Base-by-base conservation (phyloP, 2,113 vertebrate species). In the Corythaixoides concolor region DNA sequence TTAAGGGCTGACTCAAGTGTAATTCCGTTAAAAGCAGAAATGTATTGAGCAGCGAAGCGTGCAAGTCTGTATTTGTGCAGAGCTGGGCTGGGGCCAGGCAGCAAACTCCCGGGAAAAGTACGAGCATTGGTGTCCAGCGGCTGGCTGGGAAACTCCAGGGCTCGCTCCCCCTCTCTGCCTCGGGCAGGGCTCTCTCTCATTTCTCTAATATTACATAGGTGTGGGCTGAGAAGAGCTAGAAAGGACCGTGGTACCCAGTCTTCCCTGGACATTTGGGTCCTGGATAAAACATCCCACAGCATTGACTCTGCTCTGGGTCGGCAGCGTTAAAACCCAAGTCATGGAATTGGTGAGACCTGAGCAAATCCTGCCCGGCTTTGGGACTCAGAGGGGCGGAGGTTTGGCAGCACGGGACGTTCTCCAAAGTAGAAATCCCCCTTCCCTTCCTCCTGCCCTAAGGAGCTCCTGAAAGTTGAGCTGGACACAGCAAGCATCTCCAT, bases 291-390 rank as follows among this genome's bases (percentile, higher is more conserved):
- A 1, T 1, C 8, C 12, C 79, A 19, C 0, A 1, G 74, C 45
- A 63, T 12, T 0, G 13, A 7, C 27, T n/a, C 76, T 23, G 88
- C 90, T 58, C 37, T 0, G 11, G 43, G 64, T 0, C 17, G 35
- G 77, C 53, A 88, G 49, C 2, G 0, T 22, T 69, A 43, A 45
- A 84, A 45, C 59, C 56, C 62, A 23, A 43, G 32, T 5, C 12
- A 14, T 2, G 41, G 50, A 5, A 0, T 0, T 58, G 74, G 24
- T 1, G 8, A 50, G 56, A 64, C 12, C 53, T 2, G 0, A 55
- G 37, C 0, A 11, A 50, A 50, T 68, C 83, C 87, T 56, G 55
- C 47, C n/a, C 0, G 4, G 41, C 7, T 37, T 6, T 1, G 2
- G 67, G 62, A 56, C 32, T 12, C 20, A 1, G 26, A 9, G 20